Conservation (phyloP, 2,888 invertebrate genomes). For the Cataglyphis livida region DNA sequence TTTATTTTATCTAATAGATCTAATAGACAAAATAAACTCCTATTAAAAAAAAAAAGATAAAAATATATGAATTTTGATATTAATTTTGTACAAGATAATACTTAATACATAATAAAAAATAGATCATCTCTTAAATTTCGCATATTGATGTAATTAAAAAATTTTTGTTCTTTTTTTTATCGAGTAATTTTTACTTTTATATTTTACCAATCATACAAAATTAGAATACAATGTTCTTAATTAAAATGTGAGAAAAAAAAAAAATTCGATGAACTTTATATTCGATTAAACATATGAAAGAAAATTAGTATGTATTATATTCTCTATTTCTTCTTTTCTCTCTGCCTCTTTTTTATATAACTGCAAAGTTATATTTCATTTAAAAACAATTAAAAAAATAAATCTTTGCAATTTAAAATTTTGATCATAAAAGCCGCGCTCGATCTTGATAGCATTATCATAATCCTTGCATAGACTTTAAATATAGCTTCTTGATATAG, state of each 20-base stretch:
- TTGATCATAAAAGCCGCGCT: background rate
- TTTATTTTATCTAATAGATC: background rate
- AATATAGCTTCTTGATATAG: background rate
- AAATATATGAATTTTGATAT: background rate
- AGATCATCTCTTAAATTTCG: background rate
- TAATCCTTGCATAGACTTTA: background rate
- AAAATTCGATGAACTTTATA: background rate
- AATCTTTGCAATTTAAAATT: background rate
- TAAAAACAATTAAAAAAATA: background rate
- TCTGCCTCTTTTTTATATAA: background rate
- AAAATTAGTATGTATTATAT: background rate
- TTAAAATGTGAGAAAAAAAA: background rate
- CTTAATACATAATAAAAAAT: background rate
- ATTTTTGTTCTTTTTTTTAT: background rate
- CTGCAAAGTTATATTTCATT: background rate
- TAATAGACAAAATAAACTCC: background rate
- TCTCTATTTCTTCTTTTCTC: background rate
- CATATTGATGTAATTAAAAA: background rate
- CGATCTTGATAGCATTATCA: background rate
- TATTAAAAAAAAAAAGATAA: background rate
- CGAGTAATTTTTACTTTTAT: background rate
- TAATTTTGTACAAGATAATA: conserved; percentile 6
- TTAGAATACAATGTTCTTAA: background rate
- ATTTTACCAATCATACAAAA: background rate
- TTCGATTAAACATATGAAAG: background rate